Base-by-base conservation (phyloP, 2,888 invertebrate species). In the Drosophila multiciliata region DNA sequence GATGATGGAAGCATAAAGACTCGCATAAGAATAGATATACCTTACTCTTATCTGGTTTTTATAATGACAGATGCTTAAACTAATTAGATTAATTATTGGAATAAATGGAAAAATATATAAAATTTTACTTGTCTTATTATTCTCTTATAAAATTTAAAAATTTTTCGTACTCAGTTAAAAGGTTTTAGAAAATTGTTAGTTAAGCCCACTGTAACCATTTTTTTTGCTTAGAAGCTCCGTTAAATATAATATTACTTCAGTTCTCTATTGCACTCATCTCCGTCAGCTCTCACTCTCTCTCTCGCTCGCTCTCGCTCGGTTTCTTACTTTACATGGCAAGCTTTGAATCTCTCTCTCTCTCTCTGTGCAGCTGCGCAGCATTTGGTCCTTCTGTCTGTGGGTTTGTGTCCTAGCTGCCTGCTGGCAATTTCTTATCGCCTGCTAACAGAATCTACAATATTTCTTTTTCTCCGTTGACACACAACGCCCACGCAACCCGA, bases 401-500 rank as follows among this genome's bases (percentile, higher is more conserved):
- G 38, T 8, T 23, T 45, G 20, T 32, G 36, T 36, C 49, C 58
- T 38, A 40, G 45, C 50, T 20, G 20, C 48, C 12, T 38, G n/a
- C 73, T 26, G 0, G 0, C 15, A 20, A 0, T 1, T 88, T 45
- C 84, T 92, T 92, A 60, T 78, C 62, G 78, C 92, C 92, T 82
- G 75, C 76, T 84, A 79, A 35, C 82, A 79, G 90, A 89, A 91
- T 92, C 91, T 92, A 90, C 89, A 90, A 87, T 75, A 89, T 81
- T 90, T 90, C 89, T 92, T 92, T 92, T 92, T 92, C 91, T 89
- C 85, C 80, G 81, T 66, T 82, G 69, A 66, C 78, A 82, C 79
- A 71, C 59, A 67, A 91, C 91, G 91, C 91, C 91, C 91, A 91
- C 91, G 91, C 91, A 90, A 72, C 62, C 6, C 50, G 38, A 29